Base-by-base conservation (phyloP, 2,888 invertebrate species). In the Cephus spinipes region DNA sequence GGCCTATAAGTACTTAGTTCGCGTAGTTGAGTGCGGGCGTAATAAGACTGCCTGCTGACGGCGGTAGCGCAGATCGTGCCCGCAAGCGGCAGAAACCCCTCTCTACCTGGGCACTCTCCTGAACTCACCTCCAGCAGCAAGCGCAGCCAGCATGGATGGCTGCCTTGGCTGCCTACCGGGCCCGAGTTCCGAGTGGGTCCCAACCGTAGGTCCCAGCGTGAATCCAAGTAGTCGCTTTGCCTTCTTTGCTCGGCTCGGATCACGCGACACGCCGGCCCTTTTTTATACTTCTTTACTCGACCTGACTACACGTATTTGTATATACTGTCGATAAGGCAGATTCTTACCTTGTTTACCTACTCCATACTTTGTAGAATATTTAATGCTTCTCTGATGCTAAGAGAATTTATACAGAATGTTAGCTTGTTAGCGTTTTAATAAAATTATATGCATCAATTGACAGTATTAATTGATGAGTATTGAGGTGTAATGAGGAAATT, bases 1-100 rank as follows among this genome's bases (percentile, higher is more conserved):
- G 76, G 76, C 73, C 78, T 78, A 33, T 77, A 78, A 84, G 84
- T 85, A 87, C 85, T 87, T 87, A 85, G 84, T 86, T 86, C 87
- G 87, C 88, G 84, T 86, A 87, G 87, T 87, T 88, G 86, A 88
- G 86, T 86, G 88, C 87, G 88, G 88, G 88, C 87, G 88, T 88
- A 88, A 88, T 88, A 87, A 88, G 87, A 88, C 88, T 88, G 88
- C 84, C 81, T 82, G 86, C 85, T 85, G 86, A 85, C 84, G 86
- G 87, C 85, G 84, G 88, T 86, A 87, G 86, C 87, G 74, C 83
- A 82, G 81, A 76, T 84, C 85, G 83, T 85, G 85, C 82, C 85
- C 85, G 85, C 85, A 76, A 85, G 77, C 36, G 69, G 69, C 81
- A 82, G 80, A 81, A 81, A 83, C 74, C 77, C 77, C 77, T 76